Percentiles rank a stretch among this genome's conserved stretches.
Conservation (phyloP, 2,888 invertebrate species). For the Mongoloraphidia duomilia region DNA sequence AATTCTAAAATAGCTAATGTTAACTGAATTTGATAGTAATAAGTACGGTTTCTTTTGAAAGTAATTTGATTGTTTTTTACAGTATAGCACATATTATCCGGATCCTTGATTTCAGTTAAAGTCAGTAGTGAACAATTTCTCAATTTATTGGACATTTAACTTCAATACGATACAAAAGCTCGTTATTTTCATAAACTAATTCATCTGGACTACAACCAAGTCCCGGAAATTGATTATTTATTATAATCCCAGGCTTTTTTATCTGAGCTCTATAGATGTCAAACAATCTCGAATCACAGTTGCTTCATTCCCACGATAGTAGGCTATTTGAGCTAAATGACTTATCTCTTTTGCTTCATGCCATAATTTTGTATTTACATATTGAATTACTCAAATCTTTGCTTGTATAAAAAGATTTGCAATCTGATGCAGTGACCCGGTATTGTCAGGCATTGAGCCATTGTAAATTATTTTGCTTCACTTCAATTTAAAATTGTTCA, state of each 20-base stretch:
- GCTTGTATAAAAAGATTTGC: slow-evolving; percentile 5
- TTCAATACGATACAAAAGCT: background rate
- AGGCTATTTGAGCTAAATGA: background rate
- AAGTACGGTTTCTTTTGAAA: slow-evolving; percentile 4
- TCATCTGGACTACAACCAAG: slow-evolving; percentile 8
- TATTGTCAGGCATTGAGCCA: slow-evolving; percentile 2
- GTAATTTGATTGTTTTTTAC: slow-evolving; percentile 1
- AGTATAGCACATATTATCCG: slow-evolving; percentile 1
- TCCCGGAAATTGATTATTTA: slow-evolving; percentile 5
- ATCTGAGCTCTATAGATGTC: background rate
- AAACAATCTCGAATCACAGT: background rate
- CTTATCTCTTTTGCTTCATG: background rate
- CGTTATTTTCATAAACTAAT: slow-evolving; percentile 2
- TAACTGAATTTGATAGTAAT: slow-evolving; percentile 7
- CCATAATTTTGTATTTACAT: slow-evolving; percentile 1
- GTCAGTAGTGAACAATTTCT: too few relatives aligned
- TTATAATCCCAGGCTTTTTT: slow-evolving; percentile 1
- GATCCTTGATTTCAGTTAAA: background rate
- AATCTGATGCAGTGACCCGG: slow-evolving; percentile 6
- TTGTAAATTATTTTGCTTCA: slow-evolving; percentile 1
- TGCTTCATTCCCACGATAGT: background rate
- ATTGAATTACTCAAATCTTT: slow-evolving; percentile 4
- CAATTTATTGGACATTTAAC: background rate
- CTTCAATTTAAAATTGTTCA: background rate
- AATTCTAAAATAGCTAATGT: background rate